A percentile compares a stretch with the other conserved stretches of the same genome.
Evolutionary conservation across 2,888 invertebrate species (phyloP).

Genomic region (Epirrhoe alternata): DNA sequence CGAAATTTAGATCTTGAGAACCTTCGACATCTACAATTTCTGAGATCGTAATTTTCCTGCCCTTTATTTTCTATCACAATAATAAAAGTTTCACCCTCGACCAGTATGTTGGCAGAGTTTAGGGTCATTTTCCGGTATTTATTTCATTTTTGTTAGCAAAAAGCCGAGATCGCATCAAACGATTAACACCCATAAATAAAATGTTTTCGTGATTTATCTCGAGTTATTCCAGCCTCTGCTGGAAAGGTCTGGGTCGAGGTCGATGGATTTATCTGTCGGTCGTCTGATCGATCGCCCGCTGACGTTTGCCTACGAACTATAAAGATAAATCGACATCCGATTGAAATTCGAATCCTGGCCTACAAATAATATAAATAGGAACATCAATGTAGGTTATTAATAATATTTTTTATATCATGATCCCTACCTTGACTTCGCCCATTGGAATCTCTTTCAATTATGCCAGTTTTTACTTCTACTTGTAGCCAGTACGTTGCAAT

Average conservation of each 20-base stretch:
- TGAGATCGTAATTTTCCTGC: too few relatives aligned
- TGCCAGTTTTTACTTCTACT: too few relatives aligned
- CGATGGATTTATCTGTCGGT: constrained; percentile 19
- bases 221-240: constrained; percentile 8
- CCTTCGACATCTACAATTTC: too few relatives aligned
- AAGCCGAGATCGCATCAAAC: constrained; percentile 5
- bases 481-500: too few relatives aligned
- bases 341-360: neutral
- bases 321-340: constrained; percentile 16
- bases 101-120: too few relatives aligned
- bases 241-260: constrained; percentile 10
- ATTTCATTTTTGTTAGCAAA: neutral
- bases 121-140: too few relatives aligned
- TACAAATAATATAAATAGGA: neutral
- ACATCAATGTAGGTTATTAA: neutral
- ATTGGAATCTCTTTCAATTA: too few relatives aligned
- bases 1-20: too few relatives aligned
- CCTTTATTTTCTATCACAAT: too few relatives aligned
- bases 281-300: constrained; percentile 19
- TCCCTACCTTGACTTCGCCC: too few relatives aligned
- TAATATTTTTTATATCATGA: too few relatives aligned
- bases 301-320: constrained; percentile 10
- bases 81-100: too few relatives aligned
- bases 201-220: constrained; percentile 22
- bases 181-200: constrained; percentile 19